phyloP scores from a whole-genome alignment of 2,113 vertebrate genomes.

The Candoia aspera region DNA sequence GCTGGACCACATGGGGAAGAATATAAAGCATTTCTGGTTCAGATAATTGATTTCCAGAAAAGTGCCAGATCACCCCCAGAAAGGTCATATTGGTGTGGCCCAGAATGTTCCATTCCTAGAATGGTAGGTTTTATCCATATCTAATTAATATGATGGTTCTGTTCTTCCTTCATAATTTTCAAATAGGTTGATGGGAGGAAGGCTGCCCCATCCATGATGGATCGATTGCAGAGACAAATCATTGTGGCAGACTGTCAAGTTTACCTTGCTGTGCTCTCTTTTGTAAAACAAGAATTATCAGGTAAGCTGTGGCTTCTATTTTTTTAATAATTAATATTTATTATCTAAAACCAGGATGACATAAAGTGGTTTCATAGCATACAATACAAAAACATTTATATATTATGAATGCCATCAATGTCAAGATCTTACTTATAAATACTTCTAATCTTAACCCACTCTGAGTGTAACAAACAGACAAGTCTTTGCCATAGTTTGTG shows the following conservation, averaged over 20 bases:
- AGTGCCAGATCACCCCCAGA: neutral
- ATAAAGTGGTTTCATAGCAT: neutral
- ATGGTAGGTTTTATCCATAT: neutral
- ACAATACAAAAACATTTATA: neutral
- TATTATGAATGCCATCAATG: neutral
- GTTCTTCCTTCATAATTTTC: conserved; percentile 35
- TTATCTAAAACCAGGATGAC: neutral
- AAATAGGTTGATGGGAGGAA: conserved; percentile 89
- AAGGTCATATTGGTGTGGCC: neutral
- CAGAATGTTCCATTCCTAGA: neutral
- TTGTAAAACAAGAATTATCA: conserved; percentile 97
- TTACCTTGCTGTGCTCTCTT: conserved; percentile 94
- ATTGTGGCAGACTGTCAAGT: conserved; percentile 98
- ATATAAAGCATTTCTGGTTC: neutral
- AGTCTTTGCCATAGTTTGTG: neutral
- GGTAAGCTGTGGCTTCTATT: conserved; percentile 72
- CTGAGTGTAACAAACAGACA: neutral
- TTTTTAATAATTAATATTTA: neutral
- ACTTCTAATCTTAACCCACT: neutral
- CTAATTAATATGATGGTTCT: neutral
- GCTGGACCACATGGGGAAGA: neutral
- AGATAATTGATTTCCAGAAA: neutral
- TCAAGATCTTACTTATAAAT: neutral
- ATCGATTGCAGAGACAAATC: conserved; percentile 96
- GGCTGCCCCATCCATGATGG: conserved; percentile 83